Conservation (phyloP, 2,888 invertebrate species). For the Lasioglossum villosulum region DNA sequence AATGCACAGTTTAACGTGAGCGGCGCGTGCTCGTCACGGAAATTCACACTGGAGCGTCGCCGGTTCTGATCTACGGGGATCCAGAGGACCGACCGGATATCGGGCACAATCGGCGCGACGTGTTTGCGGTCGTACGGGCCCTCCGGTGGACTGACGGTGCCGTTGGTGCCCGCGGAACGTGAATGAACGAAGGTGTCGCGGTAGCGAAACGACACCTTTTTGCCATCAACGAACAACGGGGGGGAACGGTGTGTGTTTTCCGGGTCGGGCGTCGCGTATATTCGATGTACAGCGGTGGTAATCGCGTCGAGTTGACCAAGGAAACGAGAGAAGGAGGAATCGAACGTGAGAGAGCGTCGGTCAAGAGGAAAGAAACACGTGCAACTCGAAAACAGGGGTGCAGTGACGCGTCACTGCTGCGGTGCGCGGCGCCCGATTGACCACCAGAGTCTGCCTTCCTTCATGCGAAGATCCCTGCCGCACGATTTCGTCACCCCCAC, state of each 20-base stretch:
- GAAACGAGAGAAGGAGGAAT: constrained; percentile 70
- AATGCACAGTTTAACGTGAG: constrained; percentile 66
- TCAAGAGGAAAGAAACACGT: constrained; percentile 82
- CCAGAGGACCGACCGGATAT: background rate
- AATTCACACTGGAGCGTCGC: constrained; percentile 37
- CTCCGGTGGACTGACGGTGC: background rate
- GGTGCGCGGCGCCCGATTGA: constrained; percentile 84
- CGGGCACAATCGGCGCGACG: constrained; percentile 13
- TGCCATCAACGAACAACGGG: constrained; percentile 20
- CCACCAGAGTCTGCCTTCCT: constrained; percentile 83
- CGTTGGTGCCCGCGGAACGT: constrained; percentile 14
- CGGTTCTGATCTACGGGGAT: constrained; percentile 13
- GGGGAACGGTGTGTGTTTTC: background rate
- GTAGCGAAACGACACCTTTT: background rate
- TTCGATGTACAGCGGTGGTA: constrained; percentile 45
- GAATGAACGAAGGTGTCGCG: constrained; percentile 24
- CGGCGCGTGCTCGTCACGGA: constrained; percentile 45
- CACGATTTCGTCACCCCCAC: constrained; percentile 78
- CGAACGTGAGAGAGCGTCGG: constrained; percentile 69
- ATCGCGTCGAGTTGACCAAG: constrained; percentile 63
- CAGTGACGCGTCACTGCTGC: constrained; percentile 83
- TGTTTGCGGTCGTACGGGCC: background rate
- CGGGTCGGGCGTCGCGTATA: constrained; percentile 32
- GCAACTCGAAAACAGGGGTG: constrained; percentile 81
- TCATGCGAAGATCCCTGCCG: constrained; percentile 79